Base-by-base conservation (phyloP, 2,113 vertebrate species). In the Genyomyrus donnyi region DNA sequence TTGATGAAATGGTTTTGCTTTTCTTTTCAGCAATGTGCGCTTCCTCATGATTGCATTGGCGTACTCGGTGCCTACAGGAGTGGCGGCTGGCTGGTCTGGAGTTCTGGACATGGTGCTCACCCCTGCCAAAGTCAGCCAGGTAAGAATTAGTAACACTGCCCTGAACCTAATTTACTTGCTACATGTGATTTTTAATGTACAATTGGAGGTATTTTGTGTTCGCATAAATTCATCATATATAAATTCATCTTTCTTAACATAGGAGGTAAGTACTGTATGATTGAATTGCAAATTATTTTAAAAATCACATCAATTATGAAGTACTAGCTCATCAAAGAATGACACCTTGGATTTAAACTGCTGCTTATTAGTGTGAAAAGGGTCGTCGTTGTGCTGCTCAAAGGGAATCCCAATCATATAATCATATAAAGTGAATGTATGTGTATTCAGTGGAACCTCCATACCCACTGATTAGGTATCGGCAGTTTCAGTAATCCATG, bases 1-100 rank as follows among this genome's bases (percentile, higher is more conserved):
- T 46, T 27, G 83, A 46, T 85, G 45, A 85, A 19, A 42, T 85
- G 83, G 4, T 11, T 45, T 48, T 39, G 21, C 7, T 94, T 89
- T 92, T 10, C 77, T 92, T 93, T 92, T 66, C 91, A 99, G 98
- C 94, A 99, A 99, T 93, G 93, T 97, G 90, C 96, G 97, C 42
- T 99, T 99, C 95, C 94, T 99, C 96, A 98, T 99, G 98, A 97
- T 99, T 89, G 98, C 97, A 1, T 93, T 99, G 93, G 98, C 98
- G 27, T 99, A 98, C 91, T 97, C 98, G 0, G 97, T 99, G 93
- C 98, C 98, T 39, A 95, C 98, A 74, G 98, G 98, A 90, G 97
- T 99, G 91, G 95, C 97, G 85, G 96, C 97, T n/a, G 98, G 98
- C 92, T 99, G 98, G 98, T 94, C 96, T 21, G 98, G 98, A 89